phyloP scores from a whole-genome alignment of 2,888 invertebrate genomes.

The Microplitis deprimator region DNA sequence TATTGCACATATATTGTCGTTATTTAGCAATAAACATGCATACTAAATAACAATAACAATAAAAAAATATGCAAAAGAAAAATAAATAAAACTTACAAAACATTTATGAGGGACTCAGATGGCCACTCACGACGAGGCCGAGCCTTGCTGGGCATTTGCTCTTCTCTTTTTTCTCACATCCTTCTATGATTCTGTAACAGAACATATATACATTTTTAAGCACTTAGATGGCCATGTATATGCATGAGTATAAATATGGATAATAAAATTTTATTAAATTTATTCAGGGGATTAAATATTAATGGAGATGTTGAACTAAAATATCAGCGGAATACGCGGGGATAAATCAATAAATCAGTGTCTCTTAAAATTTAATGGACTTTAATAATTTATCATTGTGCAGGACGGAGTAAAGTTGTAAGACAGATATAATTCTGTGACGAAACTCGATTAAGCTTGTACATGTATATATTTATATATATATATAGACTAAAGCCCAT shows the following conservation, averaged over 20 bases:
- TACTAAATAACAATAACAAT: too few relatives aligned
- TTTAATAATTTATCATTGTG: neutral
- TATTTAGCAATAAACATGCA: too few relatives aligned
- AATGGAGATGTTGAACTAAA: too few relatives aligned
- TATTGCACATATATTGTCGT: neutral
- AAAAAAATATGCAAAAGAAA: neutral
- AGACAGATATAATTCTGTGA: neutral
- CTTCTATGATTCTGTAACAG: conserved; percentile 51
- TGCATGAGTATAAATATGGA: neutral
- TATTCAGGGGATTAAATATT: too few relatives aligned
- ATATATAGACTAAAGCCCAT: neutral
- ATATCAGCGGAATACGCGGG: neutral
- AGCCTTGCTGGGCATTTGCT: conserved; percentile 66
- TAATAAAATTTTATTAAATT: too few relatives aligned
- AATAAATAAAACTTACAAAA: conserved; percentile 61
- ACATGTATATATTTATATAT: neutral
- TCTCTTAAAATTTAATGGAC: neutral
- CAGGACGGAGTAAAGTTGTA: neutral
- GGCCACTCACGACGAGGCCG: conserved; percentile 68
- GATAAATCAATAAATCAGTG: neutral
- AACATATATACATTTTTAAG: neutral
- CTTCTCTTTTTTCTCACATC: conserved; percentile 60
- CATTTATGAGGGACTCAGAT: conserved; percentile 66
- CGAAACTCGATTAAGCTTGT: neutral
- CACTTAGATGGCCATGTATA: conserved; percentile 7